phyloP scores from a whole-genome alignment of 2,888 invertebrate genomes.

The Hirtodrosophila alboralis region DNA sequence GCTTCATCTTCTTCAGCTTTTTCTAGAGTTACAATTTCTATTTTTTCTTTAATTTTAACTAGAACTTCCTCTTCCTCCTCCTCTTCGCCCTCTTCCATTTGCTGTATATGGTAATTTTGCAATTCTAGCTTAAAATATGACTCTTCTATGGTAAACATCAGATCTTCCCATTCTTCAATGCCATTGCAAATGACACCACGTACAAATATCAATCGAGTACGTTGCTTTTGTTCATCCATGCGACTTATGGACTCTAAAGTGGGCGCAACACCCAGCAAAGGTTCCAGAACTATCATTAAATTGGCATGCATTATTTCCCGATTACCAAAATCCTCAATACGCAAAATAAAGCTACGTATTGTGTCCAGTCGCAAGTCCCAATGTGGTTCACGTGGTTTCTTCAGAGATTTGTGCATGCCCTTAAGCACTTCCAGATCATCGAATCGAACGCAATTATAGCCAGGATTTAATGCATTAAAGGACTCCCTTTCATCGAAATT shows the following conservation, averaged over 20 bases:
- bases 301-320: slow-evolving; percentile 45
- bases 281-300: slow-evolving; percentile 23
- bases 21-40: background rate
- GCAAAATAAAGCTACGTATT: slow-evolving; percentile 52
- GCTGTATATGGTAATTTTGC: slow-evolving; percentile 42
- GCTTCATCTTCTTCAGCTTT: background rate
- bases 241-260: slow-evolving; percentile 32
- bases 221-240: slow-evolving; percentile 56
- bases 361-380: slow-evolving; percentile 62
- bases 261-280: slow-evolving; percentile 29
- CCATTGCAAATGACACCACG: slow-evolving; percentile 70
- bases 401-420: slow-evolving; percentile 42
- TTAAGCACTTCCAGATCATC: slow-evolving; percentile 66
- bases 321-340: slow-evolving; percentile 22
- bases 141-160: slow-evolving; percentile 60
- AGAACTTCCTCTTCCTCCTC: slow-evolving; percentile 12
- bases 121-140: slow-evolving; percentile 68
- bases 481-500: slow-evolving; percentile 58
- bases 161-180: slow-evolving; percentile 77
- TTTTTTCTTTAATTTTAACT: too few species aligned
- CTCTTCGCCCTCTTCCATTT: slow-evolving; percentile 25
- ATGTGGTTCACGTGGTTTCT: slow-evolving; percentile 61
- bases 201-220: slow-evolving; percentile 68
- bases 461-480: slow-evolving; percentile 59
- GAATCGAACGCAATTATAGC: slow-evolving; percentile 60